phyloP scores from a whole-genome alignment of 2,888 invertebrate species.

The Ornithoptera priamus region DNA sequence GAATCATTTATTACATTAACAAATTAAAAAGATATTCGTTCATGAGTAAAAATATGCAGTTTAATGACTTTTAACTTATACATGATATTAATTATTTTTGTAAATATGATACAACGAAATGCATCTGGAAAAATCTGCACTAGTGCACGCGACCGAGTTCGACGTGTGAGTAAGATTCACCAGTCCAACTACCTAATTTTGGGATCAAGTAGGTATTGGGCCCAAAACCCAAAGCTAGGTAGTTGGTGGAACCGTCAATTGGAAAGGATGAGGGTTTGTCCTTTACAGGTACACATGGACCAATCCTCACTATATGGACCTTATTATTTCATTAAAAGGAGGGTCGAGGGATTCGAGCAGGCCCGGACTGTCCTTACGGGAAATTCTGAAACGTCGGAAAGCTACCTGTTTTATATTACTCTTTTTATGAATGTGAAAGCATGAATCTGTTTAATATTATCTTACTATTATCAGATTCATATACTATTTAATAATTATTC shows the following conservation, averaged over 20 bases:
- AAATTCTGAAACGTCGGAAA: slow-evolving; percentile 11
- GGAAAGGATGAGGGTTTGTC: slow-evolving; percentile 5
- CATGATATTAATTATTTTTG: not conserved
- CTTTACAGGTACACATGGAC: slow-evolving; percentile 16
- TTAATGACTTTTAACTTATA: not conserved
- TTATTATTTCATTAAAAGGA: slow-evolving; percentile 18
- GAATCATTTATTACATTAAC: not conserved
- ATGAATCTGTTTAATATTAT: too few relatives aligned
- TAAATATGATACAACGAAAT: not conserved
- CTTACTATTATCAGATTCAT: too few relatives aligned
- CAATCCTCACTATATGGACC: slow-evolving; percentile 19
- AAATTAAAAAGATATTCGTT: not conserved
- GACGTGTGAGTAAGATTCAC: slow-evolving; percentile 6
- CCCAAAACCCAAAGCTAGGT: slow-evolving; percentile 25
- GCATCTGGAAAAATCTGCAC: not conserved
- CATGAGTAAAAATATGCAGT: not conserved
- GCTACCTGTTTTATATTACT: slow-evolving; percentile 10
- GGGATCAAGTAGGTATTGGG: slow-evolving; percentile 13
- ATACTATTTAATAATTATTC: too few relatives aligned
- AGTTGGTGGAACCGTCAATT: slow-evolving; percentile 10
- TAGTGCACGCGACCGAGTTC: slow-evolving; percentile 9
- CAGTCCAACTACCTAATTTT: slow-evolving; percentile 10
- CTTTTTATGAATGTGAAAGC: too few relatives aligned
- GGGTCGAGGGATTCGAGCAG: slow-evolving; percentile 22
- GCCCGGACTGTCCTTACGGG: slow-evolving; percentile 18